phyloP scores from a whole-genome alignment of 2,888 invertebrate genomes.

The Orthosia incerta region DNA sequence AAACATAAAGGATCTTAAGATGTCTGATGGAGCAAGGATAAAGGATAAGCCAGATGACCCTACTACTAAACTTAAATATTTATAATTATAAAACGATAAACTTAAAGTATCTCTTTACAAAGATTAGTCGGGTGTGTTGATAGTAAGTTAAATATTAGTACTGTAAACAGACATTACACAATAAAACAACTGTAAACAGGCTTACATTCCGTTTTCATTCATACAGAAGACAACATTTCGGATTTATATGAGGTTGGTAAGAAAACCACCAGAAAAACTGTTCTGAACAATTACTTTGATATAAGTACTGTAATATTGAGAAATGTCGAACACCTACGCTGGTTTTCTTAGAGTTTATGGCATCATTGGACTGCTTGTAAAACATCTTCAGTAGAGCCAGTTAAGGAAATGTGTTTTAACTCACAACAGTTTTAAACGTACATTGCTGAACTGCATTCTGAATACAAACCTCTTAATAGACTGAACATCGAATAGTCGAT shows the following conservation, averaged over 20 bases:
- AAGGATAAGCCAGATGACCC: constrained; percentile 54
- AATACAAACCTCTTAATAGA: constrained; percentile 22
- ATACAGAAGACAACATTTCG: neutral
- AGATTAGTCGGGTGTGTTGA: constrained; percentile 29
- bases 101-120: constrained; percentile 41
- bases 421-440: constrained; percentile 1
- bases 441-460: constrained; percentile 10
- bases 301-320: neutral
- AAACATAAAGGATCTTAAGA: constrained; percentile 61
- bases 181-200: too few species aligned
- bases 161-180: neutral
- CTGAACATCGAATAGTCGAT: neutral
- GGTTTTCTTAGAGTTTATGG: neutral
- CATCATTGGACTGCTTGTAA: neutral
- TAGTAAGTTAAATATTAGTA: constrained; percentile 30
- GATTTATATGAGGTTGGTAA: neutral
- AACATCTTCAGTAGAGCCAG: neutral
- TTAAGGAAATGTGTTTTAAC: neutral
- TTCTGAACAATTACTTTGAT: neutral
- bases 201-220: neutral
- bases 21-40: constrained; percentile 50
- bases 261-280: neutral
- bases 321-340: neutral
- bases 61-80: constrained; percentile 55
- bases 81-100: constrained; percentile 42